Conservation (phyloP, 1,140 invertebrate species). For the Metaphire vulgaris region DNA sequence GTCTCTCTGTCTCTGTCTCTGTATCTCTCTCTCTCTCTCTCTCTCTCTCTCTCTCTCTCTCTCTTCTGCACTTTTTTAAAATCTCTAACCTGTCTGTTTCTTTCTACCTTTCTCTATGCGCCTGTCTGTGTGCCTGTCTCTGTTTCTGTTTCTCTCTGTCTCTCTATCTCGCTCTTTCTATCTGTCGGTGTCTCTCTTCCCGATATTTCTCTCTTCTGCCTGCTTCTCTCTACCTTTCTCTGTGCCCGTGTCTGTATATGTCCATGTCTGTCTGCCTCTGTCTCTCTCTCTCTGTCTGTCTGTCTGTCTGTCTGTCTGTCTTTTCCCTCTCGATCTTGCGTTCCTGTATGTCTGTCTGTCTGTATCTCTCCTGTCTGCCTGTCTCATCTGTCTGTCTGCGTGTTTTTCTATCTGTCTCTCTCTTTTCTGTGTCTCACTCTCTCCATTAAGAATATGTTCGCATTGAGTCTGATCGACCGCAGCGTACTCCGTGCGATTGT, state of each 20-base stretch:
- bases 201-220: no score
- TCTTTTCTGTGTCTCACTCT: not conserved
- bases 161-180: not conserved
- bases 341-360: not conserved
- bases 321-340: not conserved
- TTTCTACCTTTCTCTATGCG: not conserved
- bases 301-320: not conserved
- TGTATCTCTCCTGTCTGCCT: not conserved
- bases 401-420: not conserved
- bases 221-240: not conserved
- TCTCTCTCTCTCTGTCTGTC: not conserved
- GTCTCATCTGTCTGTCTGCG: not conserved
- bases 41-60: constrained; percentile 1
- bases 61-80: not conserved
- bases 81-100: not conserved
- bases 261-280: not conserved
- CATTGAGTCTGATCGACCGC: no score
- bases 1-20: not conserved
- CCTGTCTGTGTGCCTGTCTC: not conserved
- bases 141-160: not conserved
- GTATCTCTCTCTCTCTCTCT: not conserved
- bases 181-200: not conserved
- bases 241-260: not conserved
- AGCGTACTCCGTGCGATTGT: not conserved
- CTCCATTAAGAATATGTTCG: no score